Evolutionary conservation across 2,113 vertebrate genomes (phyloP), one percentile per base, ranked within the genome.

Genomic region (Bubo bubo): DNA sequence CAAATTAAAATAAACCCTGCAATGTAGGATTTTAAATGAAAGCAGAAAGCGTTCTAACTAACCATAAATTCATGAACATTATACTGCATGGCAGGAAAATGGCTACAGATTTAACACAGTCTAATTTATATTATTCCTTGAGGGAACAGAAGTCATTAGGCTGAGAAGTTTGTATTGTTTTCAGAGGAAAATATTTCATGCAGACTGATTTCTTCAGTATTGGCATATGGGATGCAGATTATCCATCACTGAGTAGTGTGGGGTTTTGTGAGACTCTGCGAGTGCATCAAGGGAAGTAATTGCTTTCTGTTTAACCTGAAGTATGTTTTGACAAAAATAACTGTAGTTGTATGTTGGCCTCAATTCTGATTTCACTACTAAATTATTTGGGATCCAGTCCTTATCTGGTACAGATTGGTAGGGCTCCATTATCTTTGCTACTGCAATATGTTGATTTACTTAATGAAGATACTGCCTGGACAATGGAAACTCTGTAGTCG

Each of bases 401-500:
- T n/a, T 72, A 15, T 1, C 63, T 70, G 32, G 28, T 17, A 9
- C 35, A 34, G 75, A 10, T 7, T 13, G 39, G 16, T 9, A 24
- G 63, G 60, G n/a, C 28, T 84, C 14, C 41, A 6, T n/a, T 55
- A 28, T 15, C 35, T 60, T 34, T 59, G 6, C 26, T 68, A 4
- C 26, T 77, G 50, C 2, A 4, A 5, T 12, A 8, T 6, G 39
- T 41, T 28, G 59, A 15, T 64, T 60, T 43, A 39, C 26, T 20
- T 41, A 10, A 2, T 6, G 60, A 35, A 72, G 49, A 11, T 43
- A 9, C 20, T 34, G 66, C 37, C 59, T 50, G 41, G 34, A 18
- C 59, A 63, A 4, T 6, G 39, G 75, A 52, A 76, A 2, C 45
- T 47, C 74, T 53, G 39, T 19, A 27, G 3, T 1, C 0, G 0